phyloP scores from a whole-genome alignment of 2,888 invertebrate genomes.

The Drosophila nr. fundita region DNA sequence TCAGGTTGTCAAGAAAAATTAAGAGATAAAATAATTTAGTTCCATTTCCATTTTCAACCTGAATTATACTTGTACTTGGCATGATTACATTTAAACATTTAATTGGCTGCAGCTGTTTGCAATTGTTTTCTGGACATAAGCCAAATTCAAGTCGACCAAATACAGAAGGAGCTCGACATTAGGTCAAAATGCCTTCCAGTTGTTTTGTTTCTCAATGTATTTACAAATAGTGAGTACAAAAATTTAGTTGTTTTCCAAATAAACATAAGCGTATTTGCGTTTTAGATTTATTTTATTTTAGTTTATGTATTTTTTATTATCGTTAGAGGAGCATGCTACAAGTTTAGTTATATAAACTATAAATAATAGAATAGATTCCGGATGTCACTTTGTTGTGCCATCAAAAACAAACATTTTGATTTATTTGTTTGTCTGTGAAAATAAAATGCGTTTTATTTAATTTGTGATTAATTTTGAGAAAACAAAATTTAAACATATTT shows the following conservation, averaged over 20 bases:
- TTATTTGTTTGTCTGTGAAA: background rate
- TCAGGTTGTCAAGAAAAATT: constrained; percentile 40
- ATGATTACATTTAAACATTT: constrained; percentile 53
- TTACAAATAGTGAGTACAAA: constrained; percentile 1
- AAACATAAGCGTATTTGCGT: background rate
- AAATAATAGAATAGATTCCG: background rate
- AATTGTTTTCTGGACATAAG: constrained; percentile 49
- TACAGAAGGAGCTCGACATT: constrained; percentile 21
- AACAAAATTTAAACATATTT: background rate
- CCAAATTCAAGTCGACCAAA: constrained; percentile 61
- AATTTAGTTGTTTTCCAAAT: constrained; percentile 17
- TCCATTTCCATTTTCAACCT: constrained; percentile 32
- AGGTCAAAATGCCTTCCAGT: constrained; percentile 15
- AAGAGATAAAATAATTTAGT: constrained; percentile 21
- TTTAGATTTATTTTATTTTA: background rate
- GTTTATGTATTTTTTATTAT: background rate
- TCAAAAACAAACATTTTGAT: background rate
- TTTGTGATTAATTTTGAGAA: background rate
- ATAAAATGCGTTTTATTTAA: constrained; percentile 4
- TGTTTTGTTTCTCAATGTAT: background rate
- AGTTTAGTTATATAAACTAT: background rate
- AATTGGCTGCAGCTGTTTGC: constrained; percentile 46
- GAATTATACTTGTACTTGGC: constrained; percentile 59
- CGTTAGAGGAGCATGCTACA: background rate
- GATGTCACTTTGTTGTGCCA: background rate